A percentile compares a stretch with the other conserved stretches of the same genome.
Conservation (phyloP, 2,888 invertebrate genomes). For the Ceratothoa steindachneri region DNA sequence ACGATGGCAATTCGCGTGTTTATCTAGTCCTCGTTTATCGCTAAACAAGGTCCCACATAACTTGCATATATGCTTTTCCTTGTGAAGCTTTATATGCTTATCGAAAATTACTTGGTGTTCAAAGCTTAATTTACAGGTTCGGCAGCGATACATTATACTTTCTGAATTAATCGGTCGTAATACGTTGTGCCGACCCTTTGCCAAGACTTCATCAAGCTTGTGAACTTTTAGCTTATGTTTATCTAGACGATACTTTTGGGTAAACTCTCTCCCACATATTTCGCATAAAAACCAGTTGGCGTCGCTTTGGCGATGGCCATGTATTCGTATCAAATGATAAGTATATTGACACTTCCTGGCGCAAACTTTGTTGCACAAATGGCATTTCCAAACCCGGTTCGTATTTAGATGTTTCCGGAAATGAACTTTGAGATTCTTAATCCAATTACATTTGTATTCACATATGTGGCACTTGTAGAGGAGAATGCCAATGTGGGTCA, state of each 20-base stretch:
- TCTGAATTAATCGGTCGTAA: too few relatives aligned
- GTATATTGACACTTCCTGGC: background rate
- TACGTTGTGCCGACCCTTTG: too few relatives aligned
- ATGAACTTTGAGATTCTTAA: background rate
- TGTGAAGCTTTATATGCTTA: background rate
- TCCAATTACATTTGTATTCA: background rate
- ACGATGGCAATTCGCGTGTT: background rate
- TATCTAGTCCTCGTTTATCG: background rate
- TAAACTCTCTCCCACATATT: background rate
- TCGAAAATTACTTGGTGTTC: background rate
- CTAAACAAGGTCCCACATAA: background rate
- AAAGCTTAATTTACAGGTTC: background rate
- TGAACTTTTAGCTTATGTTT: background rate
- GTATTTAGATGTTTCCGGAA: background rate
- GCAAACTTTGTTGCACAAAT: background rate
- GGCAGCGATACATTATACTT: background rate
- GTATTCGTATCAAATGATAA: background rate
- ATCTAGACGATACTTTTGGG: background rate
- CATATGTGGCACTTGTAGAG: background rate
- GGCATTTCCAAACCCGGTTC: background rate
- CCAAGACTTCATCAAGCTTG: background rate
- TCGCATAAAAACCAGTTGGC: background rate
- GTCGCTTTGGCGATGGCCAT: background rate
- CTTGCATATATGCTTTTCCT: background rate
- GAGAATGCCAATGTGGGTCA: background rate